Base-by-base conservation (phyloP, 2,113 vertebrate species). In the Tragelaphus strepsiceros region DNA sequence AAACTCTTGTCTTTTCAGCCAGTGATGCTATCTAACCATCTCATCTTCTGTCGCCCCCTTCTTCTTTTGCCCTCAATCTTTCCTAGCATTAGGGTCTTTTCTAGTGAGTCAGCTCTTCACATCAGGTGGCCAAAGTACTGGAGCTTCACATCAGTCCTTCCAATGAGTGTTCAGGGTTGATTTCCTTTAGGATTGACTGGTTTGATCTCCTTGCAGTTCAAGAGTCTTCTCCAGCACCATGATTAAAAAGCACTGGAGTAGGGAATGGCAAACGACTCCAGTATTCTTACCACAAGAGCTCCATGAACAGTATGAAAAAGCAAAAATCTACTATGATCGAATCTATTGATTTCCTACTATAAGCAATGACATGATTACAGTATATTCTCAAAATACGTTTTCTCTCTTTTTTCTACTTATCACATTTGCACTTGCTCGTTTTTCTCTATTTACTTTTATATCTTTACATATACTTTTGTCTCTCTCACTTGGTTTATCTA, bases 241-340 rank as follows among this genome's bases (percentile, higher is more conserved):
- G 22, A 77, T 14, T 77, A 43, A 43, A 22, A 43, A 77, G 22
- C 35, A 14, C 22, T 24, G 35, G 35, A 77, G 35, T 6, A 43
- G 22, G 71, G 71, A 26, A 43, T 43, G 71, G 67, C 21, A 77
- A 32, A 24, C 35, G 22, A 39, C n/a, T 26, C 71, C 71, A 26
- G 71, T 14, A 14, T 26, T 77, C 71, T 43, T 15, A 26, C 12
- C 21, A 7, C 6, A 24, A 26, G 71, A 77, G 14, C 22, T 26
- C 35, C 35, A 14, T 43, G 21, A 43, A 26, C 22, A 26, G 71
- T 26, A 7, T 77, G 71, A 77, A 77, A 77, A 24, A 24, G 22
- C 71, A 43, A 77, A 77, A 26, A 43, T 8, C n/a, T 49, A 1
- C 56, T 35, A 0, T 5, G 51, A n/a, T 19, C 0, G 1, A 16